Conservation (phyloP, 2,113 vertebrate genomes). For the Eurypyga helias region DNA sequence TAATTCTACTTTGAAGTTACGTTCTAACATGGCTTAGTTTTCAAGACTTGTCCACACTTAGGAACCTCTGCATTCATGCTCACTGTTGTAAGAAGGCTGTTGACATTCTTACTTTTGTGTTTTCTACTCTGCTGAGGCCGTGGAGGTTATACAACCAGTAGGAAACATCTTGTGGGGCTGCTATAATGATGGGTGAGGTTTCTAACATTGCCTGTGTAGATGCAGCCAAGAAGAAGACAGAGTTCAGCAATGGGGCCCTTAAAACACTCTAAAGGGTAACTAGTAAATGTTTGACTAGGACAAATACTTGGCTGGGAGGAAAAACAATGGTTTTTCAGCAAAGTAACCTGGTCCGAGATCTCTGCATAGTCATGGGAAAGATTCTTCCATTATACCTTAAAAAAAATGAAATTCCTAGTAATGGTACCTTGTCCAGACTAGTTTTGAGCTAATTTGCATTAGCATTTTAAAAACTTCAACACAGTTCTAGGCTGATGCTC, state of each 20-base stretch:
- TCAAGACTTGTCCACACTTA: neutral
- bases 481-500: neutral
- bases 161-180: neutral
- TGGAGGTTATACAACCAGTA: neutral
- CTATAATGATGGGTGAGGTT: neutral
- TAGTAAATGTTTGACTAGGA: constrained; percentile 34
- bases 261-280: neutral
- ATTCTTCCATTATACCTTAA: neutral
- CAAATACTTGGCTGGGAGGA: neutral
- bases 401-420: neutral
- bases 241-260: neutral
- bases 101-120: neutral
- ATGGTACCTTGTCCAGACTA: neutral
- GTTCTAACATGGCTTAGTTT: neutral
- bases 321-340: constrained; percentile 3
- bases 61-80: neutral
- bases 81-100: neutral
- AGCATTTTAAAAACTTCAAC: neutral
- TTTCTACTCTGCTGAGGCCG: neutral
- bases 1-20: neutral
- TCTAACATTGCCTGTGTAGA: neutral
- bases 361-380: neutral
- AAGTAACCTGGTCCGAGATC: neutral
- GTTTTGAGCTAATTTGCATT: neutral
- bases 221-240: neutral